phyloP scores from a whole-genome alignment of 2,113 vertebrate species.

The Microcebus murinus region DNA sequence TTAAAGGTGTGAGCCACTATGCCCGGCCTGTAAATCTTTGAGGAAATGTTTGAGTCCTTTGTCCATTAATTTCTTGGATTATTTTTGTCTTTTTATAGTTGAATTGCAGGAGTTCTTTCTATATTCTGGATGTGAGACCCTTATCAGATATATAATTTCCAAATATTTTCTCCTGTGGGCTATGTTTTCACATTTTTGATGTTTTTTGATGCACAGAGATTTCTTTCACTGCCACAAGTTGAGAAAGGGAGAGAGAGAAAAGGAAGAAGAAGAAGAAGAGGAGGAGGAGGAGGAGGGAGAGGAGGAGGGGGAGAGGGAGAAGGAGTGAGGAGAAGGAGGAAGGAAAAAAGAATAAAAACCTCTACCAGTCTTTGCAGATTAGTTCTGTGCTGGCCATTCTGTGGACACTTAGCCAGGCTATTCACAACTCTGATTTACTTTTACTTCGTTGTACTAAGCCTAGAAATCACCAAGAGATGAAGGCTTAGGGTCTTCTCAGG shows the following conservation, averaged over 20 bases:
- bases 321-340: no score
- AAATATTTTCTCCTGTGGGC: neutral
- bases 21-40: neutral
- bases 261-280: neutral
- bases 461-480: neutral
- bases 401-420: neutral
- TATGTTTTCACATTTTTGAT: neutral
- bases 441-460: neutral
- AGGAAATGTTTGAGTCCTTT: neutral
- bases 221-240: neutral
- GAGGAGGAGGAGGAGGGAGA: no score
- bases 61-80: neutral
- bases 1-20: no score
- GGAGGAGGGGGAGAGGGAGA: no score
- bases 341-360: neutral
- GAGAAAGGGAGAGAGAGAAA: neutral
- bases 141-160: neutral
- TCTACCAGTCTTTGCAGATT: neutral
- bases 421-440: neutral
- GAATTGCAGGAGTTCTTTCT: neutral
- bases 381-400: neutral
- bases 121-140: neutral
- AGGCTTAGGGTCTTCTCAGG: neutral
- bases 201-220: neutral
- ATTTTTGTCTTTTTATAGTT: neutral